Evolutionary conservation across 1,140 invertebrate species (phyloP).

Genomic region (Drosophila arawakana): DNA sequence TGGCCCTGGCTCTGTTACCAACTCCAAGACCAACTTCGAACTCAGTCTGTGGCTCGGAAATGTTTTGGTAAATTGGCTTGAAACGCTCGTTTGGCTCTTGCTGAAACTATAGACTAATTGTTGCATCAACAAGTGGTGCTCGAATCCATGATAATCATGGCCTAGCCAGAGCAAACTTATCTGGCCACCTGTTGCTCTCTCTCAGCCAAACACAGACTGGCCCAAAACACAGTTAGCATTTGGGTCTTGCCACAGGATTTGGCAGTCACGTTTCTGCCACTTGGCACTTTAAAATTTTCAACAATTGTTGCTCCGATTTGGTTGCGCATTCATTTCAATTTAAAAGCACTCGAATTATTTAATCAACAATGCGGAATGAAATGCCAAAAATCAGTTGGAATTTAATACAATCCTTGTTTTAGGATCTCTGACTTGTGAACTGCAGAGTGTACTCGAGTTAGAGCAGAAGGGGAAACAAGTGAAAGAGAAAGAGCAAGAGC

Average conservation of each 20-base stretch:
- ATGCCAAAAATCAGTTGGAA: conserved; percentile 23
- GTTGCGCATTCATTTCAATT: conserved; percentile 41
- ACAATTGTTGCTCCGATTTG: conserved; percentile 37
- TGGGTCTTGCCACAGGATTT: conserved; percentile 55
- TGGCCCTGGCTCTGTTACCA: conserved; percentile 33
- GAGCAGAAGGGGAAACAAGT: too few species aligned
- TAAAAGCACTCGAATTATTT: conserved; percentile 38
- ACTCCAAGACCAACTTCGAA: conserved; percentile 3
- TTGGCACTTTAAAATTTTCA: conserved; percentile 61
- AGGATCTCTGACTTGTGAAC: conserved; percentile 3
- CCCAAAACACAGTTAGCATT: conserved; percentile 9
- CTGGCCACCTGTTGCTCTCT: conserved; percentile 70
- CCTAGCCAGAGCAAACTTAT: conserved; percentile 58
- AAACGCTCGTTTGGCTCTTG: conserved; percentile 60
- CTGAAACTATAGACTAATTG: conserved; percentile 78
- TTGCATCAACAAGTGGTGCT: conserved; percentile 65
- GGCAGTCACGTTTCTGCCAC: conserved; percentile 79
- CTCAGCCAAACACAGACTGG: conserved; percentile 41
- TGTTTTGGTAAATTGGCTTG: conserved; percentile 66
- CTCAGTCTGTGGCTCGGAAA: conserved; percentile 34
- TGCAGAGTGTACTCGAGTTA: background rate
- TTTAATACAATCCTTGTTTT: background rate
- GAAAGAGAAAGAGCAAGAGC: background rate
- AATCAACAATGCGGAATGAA: conserved; percentile 41
- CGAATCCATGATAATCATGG: conserved; percentile 25